phyloP scores from a whole-genome alignment of 1,140 invertebrate species.

The Calliopsis andreniformis region DNA sequence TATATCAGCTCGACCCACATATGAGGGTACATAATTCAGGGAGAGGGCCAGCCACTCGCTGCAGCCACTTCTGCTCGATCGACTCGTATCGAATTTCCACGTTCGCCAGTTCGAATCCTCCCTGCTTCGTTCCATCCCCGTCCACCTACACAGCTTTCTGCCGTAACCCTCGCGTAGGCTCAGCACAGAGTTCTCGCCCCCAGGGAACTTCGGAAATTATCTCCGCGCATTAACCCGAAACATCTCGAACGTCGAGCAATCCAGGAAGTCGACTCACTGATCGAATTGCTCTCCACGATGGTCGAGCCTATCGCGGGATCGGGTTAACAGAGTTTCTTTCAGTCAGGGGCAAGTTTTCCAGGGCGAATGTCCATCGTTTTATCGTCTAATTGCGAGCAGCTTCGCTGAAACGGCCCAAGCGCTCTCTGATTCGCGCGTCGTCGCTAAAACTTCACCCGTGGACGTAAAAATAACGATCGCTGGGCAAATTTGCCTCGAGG shows the following conservation, averaged over 20 bases:
- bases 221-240: constrained; percentile 42
- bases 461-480: constrained; percentile 16
- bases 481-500: not conserved
- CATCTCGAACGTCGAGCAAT: constrained; percentile 18
- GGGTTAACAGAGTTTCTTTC: not conserved
- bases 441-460: not conserved
- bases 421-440: not conserved
- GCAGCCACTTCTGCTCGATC: constrained; percentile 45
- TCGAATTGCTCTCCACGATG: constrained; percentile 17
- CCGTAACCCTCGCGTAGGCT: not conserved
- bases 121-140: constrained; percentile 10
- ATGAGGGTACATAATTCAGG: constrained; percentile 48
- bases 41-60: constrained; percentile 23
- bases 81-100: constrained; percentile 48
- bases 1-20: constrained; percentile 47
- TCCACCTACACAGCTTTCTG: not conserved
- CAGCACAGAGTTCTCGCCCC: constrained; percentile 17
- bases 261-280: constrained; percentile 10
- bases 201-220: constrained; percentile 54
- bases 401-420: not conserved
- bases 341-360: not conserved
- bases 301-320: constrained; percentile 12
- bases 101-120: constrained; percentile 2
- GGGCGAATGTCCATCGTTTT: constrained; percentile 8
- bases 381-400: constrained; percentile 1